These are phyloP conservation scores for Elegia similella DNA, from an alignment of 2,888 invertebrate species.

Conservation along the genomic window DNA sequence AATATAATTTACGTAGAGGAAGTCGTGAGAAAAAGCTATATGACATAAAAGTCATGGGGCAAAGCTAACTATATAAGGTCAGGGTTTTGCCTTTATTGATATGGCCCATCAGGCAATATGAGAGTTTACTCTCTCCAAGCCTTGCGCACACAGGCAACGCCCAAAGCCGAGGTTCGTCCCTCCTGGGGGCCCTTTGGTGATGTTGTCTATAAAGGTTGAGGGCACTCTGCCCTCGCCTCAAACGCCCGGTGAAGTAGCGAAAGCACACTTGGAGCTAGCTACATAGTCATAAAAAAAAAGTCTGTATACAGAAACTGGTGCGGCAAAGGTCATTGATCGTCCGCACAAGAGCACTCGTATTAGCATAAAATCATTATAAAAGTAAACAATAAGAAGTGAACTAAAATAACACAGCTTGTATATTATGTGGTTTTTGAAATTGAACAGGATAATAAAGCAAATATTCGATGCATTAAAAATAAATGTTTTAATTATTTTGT, in stretches of 20 bases:
- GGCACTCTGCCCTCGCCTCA: too few species aligned
- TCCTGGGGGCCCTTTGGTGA: too few species aligned
- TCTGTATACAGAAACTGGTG: background rate
- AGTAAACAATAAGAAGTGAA: background rate
- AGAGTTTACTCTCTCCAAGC: too few species aligned
- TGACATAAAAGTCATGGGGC: background rate
- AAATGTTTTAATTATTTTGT: background rate
- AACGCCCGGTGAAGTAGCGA: too few species aligned
- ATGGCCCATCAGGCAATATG: too few species aligned
- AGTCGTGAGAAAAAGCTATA: too few species aligned
- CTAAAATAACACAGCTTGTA: background rate
- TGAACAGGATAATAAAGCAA: background rate
- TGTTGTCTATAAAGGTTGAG: too few species aligned
- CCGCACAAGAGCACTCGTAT: background rate
- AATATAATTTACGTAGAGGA: too few species aligned
- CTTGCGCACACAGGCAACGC: too few species aligned
- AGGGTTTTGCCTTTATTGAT: background rate
- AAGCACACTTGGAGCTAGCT: too few species aligned
- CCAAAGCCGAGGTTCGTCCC: too few species aligned
- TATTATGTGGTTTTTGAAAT: background rate
- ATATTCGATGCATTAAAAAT: background rate
- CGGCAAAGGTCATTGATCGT: background rate
- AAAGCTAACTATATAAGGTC: background rate
- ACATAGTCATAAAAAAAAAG: too few species aligned
- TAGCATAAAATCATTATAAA: background rate